These are phyloP conservation scores for Drosophila equinoxialis DNA, from an alignment of 1,140 invertebrate genomes.

Conservation along the genomic window DNA sequence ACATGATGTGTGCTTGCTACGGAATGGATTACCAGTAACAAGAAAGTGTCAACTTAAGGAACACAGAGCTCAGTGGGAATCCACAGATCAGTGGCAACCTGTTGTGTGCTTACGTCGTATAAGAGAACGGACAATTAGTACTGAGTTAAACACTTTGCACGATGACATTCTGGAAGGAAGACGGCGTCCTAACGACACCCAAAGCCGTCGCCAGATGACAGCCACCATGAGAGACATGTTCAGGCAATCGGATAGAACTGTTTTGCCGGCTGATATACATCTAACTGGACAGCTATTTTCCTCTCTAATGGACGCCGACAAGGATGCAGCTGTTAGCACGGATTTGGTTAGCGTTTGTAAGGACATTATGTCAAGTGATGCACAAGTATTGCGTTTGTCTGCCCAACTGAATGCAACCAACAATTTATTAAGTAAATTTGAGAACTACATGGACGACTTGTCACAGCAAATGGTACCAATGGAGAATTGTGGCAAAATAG, in stretches of 20 bases:
- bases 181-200: conserved; percentile 31
- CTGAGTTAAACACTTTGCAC: conserved; percentile 56
- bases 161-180: conserved; percentile 61
- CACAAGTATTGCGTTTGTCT: conserved; percentile 54
- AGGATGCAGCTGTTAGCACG: conserved; percentile 48
- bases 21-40: conserved; percentile 69
- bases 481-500: conserved; percentile 39
- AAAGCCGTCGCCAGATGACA: conserved; percentile 44
- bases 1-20: conserved; percentile 58
- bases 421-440: conserved; percentile 57
- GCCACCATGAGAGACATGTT: conserved; percentile 52
- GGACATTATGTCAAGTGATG: conserved; percentile 68
- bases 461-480: conserved; percentile 53
- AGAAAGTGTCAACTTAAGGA: conserved; percentile 37
- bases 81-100: conserved; percentile 33
- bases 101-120: conserved; percentile 56
- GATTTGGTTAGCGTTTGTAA: conserved; percentile 68
- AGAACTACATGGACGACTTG: conserved; percentile 70
- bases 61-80: conserved; percentile 54
- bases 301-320: conserved; percentile 46
- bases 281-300: conserved; percentile 60
- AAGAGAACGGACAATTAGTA: conserved; percentile 57
- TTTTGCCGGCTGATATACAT: conserved; percentile 71
- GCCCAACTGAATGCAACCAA: conserved; percentile 71
- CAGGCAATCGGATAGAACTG: conserved; percentile 29